Base-by-base conservation (phyloP, 30 jellyfish, hydroid and myxozoan genomes). In the Hydractinia echinata region DNA sequence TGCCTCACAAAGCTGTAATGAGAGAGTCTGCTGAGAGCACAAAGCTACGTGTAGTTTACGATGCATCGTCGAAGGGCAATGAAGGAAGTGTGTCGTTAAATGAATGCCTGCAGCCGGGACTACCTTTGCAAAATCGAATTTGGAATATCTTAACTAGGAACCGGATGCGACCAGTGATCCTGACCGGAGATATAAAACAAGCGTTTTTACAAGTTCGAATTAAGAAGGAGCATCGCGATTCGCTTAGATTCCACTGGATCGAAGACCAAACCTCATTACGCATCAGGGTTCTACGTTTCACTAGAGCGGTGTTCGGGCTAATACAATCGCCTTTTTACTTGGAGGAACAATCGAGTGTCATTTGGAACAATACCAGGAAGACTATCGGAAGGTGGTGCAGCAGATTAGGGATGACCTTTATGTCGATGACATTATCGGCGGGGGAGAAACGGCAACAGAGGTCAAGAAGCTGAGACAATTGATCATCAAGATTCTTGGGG, bases 71-170 rank as follows among this genome's bases (percentile, higher is more conserved):
- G 30, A 84, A 76, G 54, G 83, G 20, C 54, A 84, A 67, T 62
- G 55, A 73, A 54, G 73, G 72, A 77, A 15, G 49, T 51, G 86
- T 84, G 20, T 84, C 96, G 4, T 85, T 89, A 10, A 87, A 87
- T 76, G 95, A 87, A 8, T 87, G 95, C 62, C 84, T 87, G 0
- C 83, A 87, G 19, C 76, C 95, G 18, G 92, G 95, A 54, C 95
- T 92, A 73, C 53, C 95, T 54, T 73, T 87, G 58, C 86, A 83
- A 82, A 54, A 68, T 19, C 61, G 53, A 69, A 62, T 79, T 44
- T 62, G 66, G 76, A 88, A 81, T 53, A 69, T 89, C 77, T 71
- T 89, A 16, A 6, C 73, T 53, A 51, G 95, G 67, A 73, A 51
- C 70, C 66, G 95, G 66, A 56, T 89, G n/a, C n/a, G n/a, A n/a